Conservation (phyloP, 2,797 vertebrate species). For the Leuciscus waleckii region DNA sequence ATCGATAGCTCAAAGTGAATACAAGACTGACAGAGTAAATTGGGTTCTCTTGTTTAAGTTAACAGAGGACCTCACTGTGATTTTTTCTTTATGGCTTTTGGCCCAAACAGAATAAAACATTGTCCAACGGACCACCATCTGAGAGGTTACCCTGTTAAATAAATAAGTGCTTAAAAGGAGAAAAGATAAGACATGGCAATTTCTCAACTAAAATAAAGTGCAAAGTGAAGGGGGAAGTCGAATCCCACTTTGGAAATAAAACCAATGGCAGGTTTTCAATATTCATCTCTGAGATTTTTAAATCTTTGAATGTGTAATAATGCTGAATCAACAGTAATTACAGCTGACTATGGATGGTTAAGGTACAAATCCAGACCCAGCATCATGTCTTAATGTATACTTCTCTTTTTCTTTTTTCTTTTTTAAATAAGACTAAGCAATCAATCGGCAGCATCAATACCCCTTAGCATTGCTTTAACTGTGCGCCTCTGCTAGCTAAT, state of each 20-base stretch:
- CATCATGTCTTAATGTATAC: constrained; percentile 72
- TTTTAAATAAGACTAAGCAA: constrained; percentile 85
- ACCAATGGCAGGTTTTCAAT: neutral
- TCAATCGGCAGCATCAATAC: constrained; percentile 87
- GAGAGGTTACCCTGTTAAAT: constrained; percentile 30
- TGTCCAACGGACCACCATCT: neutral
- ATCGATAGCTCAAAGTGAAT: constrained; percentile 47
- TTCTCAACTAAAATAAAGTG: constrained; percentile 8
- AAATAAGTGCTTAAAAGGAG: constrained; percentile 39
- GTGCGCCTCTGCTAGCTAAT: constrained; percentile 81
- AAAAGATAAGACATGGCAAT: constrained; percentile 1
- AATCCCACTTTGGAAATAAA: constrained; percentile 3
- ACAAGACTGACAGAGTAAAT: constrained; percentile 46
- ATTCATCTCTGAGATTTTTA: neutral
- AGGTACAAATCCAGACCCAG: constrained; percentile 71
- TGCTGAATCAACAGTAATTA: constrained; percentile 57
- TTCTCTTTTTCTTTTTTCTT: constrained; percentile 54
- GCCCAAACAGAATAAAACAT: constrained; percentile 30
- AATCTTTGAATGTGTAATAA: constrained; percentile 17
- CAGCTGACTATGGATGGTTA: constrained; percentile 68
- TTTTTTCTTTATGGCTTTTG: constrained; percentile 36
- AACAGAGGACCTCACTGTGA: constrained; percentile 35
- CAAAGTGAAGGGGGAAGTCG: neutral
- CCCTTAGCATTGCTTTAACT: constrained; percentile 87
- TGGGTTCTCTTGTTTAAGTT: constrained; percentile 51